Base-by-base conservation (phyloP, 2,797 vertebrate species). In the Acridotheres tristis region DNA sequence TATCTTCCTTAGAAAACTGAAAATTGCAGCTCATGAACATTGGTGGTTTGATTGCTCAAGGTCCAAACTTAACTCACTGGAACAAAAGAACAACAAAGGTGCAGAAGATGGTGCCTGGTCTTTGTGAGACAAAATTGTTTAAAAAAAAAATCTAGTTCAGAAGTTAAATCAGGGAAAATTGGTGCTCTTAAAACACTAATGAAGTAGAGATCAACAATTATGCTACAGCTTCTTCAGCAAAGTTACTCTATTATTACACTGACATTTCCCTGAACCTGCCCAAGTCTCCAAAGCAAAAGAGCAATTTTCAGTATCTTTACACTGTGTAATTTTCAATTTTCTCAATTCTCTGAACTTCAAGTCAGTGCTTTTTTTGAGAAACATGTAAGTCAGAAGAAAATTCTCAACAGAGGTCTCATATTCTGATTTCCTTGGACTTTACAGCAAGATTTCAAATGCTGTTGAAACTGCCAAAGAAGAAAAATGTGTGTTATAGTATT, bases 361-460 rank as follows among this genome's bases (percentile, higher is more conserved):
- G 81, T 96, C 90, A 95, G 96, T 67, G 54, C 38, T 97, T 96
- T 95, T 62, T 92, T 96, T 71, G 50, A 94, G 83, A 97, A 97
- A 93, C 88, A 67, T 93, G 16, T 96, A 94, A 97, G 89, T 97
- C 90, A 95, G 95, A 96, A 94, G 86, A 96, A 97, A 97, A 95
- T 95, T 95, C 93, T 98, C 85, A 53, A 92, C 69, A 58, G 59
- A 94, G 66, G 83, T 95, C 95, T 98, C 94, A 94, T 97, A 95
- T 98, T 98, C 94, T 97, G 96, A 97, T 98, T 97, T 98, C 88
- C 87, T 97, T 98, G 97, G 96, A 97, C 85, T 95, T 97, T 67
- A 65, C 40, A 93, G 27, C 75, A 84, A 89, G 94, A 91, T 79
- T 97, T 96, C 82, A 94, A 97, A 95, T 92, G 88, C 48, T 27